Conservation (phyloP, 2,797 vertebrate species). For the Tokudaia muenninki region DNA sequence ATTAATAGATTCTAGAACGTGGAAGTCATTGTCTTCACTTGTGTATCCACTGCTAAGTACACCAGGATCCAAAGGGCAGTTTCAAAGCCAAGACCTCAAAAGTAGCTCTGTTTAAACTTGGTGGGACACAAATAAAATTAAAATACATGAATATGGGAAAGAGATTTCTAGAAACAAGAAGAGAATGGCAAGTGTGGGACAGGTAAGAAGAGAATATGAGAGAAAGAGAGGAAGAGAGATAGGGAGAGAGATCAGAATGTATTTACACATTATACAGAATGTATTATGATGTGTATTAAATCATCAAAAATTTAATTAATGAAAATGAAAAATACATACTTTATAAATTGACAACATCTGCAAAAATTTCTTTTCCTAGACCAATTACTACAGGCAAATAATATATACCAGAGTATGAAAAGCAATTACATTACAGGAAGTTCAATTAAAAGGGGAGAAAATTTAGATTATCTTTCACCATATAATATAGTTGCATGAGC, state of each 20-base stretch:
- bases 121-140: neutral
- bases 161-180: neutral
- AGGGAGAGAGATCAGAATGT: neutral
- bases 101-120: neutral
- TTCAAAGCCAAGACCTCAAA: neutral
- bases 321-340: neutral
- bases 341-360: neutral
- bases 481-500: neutral
- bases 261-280: neutral
- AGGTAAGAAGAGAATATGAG: neutral
- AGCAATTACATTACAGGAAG: conserved; percentile 3
- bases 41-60: neutral
- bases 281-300: neutral
- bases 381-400: neutral
- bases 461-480: neutral
- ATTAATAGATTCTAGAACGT: neutral
- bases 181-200: neutral
- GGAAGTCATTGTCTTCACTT: neutral
- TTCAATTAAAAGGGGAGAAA: neutral
- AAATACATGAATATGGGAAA: neutral
- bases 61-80: neutral
- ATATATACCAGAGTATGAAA: neutral
- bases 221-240: neutral
- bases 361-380: neutral
- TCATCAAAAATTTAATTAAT: neutral